Evolutionary conservation across 2,888 invertebrate genomes (phyloP).

Genomic region (Eupsilia transversa): DNA sequence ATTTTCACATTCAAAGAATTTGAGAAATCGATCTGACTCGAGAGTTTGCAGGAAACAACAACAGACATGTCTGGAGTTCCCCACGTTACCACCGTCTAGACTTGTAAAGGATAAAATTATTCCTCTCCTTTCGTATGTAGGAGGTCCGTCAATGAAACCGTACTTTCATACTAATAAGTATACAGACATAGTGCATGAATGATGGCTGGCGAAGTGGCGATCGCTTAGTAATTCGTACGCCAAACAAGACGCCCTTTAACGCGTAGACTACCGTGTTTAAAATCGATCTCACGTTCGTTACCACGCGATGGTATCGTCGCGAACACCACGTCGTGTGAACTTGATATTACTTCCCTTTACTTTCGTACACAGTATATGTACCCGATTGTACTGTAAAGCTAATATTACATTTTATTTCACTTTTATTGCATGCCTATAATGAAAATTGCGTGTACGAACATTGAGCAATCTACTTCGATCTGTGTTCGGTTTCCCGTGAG

Average conservation of each 20-base stretch:
- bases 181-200: background rate
- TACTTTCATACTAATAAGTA: background rate
- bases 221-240: constrained; percentile 18
- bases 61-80: constrained; percentile 29
- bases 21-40: constrained; percentile 18
- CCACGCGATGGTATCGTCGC: constrained; percentile 56
- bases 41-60: constrained; percentile 30
- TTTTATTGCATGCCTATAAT: constrained; percentile 60
- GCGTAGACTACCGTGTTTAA: constrained; percentile 31
- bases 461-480: constrained; percentile 39
- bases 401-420: constrained; percentile 47
- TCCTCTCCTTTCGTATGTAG: constrained; percentile 1
- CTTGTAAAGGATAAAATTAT: constrained; percentile 36
- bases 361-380: constrained; percentile 13
- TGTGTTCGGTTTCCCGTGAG: constrained; percentile 54
- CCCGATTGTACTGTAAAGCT: constrained; percentile 39
- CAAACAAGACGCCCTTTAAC: constrained; percentile 41
- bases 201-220: background rate
- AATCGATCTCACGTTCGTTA: constrained; percentile 61
- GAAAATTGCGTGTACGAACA: constrained; percentile 50
- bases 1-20: constrained; percentile 1
- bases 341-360: constrained; percentile 34
- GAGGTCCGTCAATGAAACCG: constrained; percentile 7
- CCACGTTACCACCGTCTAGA: constrained; percentile 42
- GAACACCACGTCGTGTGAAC: constrained; percentile 51